Conservation (phyloP, 2,797 vertebrate species). For the Siniperca undulata region DNA sequence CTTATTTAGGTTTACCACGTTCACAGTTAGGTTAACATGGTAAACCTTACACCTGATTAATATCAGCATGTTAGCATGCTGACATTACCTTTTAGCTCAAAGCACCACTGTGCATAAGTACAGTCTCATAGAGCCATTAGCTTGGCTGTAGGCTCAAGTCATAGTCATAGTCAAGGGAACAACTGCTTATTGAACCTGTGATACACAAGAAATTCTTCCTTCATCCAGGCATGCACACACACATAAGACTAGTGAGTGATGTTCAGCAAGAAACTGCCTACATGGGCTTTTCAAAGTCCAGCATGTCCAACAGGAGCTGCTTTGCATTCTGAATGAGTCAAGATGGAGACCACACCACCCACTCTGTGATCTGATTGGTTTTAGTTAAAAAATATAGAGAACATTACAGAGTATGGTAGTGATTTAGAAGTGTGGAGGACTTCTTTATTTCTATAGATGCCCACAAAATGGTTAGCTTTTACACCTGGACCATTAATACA, state of each 20-base stretch:
- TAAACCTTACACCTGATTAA: background rate
- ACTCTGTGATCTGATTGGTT: constrained; percentile 36
- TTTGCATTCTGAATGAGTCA: constrained; percentile 50
- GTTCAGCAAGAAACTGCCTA: constrained; percentile 40
- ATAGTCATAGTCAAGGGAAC: background rate
- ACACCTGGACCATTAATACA: background rate
- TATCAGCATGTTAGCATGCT: background rate
- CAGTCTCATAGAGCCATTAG: background rate
- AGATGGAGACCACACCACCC: constrained; percentile 55
- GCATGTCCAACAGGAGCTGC: constrained; percentile 30
- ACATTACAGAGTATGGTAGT: background rate
- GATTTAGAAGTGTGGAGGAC: background rate
- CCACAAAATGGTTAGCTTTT: background rate
- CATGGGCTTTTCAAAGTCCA: constrained; percentile 32
- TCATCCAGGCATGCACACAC: background rate
- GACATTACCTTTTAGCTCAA: background rate
- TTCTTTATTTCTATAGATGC: background rate
- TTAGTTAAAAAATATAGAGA: constrained; percentile 22
- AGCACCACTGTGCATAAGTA: background rate
- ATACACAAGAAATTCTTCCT: background rate
- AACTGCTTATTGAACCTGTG: background rate
- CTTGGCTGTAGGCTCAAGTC: background rate
- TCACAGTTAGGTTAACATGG: background rate
- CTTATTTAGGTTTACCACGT: no score
- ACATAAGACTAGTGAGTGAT: background rate